Base-by-base conservation (phyloP, 1,140 invertebrate species). In the Cherax destructor region DNA sequence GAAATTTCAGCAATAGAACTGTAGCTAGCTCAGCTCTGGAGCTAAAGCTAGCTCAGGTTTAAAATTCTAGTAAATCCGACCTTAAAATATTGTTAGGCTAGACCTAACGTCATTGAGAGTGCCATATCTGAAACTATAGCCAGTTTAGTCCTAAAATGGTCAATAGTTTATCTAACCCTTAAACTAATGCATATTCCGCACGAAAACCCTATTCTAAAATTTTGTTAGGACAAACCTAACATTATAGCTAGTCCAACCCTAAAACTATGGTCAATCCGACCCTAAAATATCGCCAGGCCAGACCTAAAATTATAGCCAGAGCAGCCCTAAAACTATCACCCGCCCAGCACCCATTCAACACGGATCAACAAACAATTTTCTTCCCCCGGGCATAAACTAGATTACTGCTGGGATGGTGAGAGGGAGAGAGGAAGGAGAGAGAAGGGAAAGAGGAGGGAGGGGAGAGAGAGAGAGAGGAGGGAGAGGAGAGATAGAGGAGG, bases 351-450 rank as follows among this genome's bases (percentile, higher is more conserved):
- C 30, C 69, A 74, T 21, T 74, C 30, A 74, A 6, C 18, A 24
- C 24, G 69, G 69, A 74, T 74, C 69, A 74, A 74, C 69, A 74
- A 74, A 74, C 69, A 74, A 74, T 74, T 74, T 74, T 74, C 69
- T 30, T 30, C 69, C 69, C 69, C 61, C 61, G 61, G 69, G 56
- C 52, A 52, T 83, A 83, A 83, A 83, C 56, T 83, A 83, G 80
- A 83, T 83, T 83, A 83, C 41, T 65, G 56, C 56, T 56, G 50
- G 41, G 59, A 74, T 74, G 69, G 21, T 6, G 69, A 74, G 69
- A 16, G 13, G 30, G 61, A 21, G 13, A 18, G 21, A 5, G 10
- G 61, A n/a, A 5, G 61, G 16, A 16, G 21, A 16, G 16, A 13
- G 6, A 13, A 56, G 52, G 52, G 52, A 56, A 0, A 13, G 52